Conservation (phyloP, 2,888 invertebrate species). For the Caenorhabditis imperialis region DNA sequence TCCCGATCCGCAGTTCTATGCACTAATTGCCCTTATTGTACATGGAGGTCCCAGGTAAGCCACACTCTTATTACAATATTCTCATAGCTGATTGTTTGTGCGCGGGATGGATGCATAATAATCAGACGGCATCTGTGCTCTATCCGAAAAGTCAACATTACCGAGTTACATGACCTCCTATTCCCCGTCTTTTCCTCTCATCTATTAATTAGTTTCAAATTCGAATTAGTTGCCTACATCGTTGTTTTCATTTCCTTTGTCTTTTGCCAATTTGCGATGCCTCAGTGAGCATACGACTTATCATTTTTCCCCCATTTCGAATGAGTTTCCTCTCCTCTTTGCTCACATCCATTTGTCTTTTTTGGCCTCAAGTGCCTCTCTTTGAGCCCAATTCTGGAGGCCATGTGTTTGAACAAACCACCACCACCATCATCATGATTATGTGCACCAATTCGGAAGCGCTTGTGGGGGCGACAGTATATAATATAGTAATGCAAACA, state of each 20-base stretch:
- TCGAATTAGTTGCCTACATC: neutral
- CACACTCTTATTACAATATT: neutral
- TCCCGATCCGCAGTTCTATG: conserved; percentile 12
- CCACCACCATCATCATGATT: conserved; percentile 34
- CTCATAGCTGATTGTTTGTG: conserved; percentile 21
- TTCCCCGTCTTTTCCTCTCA: conserved; percentile 1
- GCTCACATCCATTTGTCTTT: conserved; percentile 4
- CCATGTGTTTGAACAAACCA: conserved; percentile 50
- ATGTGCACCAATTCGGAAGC: conserved; percentile 36
- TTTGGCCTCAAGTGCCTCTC: conserved; percentile 23
- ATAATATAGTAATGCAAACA: conserved; percentile 53
- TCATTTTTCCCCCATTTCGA: conserved; percentile 2
- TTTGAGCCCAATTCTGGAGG: conserved; percentile 20
- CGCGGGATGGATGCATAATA: conserved; percentile 31
- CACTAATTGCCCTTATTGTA: conserved; percentile 25
- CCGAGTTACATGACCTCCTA: conserved; percentile 33
- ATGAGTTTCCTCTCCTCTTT: conserved; percentile 10
- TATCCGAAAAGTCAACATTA: conserved; percentile 55
- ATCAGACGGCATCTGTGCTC: conserved; percentile 49
- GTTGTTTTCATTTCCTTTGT: neutral
- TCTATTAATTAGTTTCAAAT: conserved; percentile 22
- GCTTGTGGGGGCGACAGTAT: conserved; percentile 22
- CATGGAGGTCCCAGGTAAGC: conserved; percentile 56
- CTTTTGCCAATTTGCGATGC: neutral
- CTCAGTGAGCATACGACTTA: conserved; percentile 4